Evolutionary conservation across 2,113 vertebrate genomes (phyloP), one percentile per base, ranked within the genome.

Genomic region (Falcunculus frontatus): DNA sequence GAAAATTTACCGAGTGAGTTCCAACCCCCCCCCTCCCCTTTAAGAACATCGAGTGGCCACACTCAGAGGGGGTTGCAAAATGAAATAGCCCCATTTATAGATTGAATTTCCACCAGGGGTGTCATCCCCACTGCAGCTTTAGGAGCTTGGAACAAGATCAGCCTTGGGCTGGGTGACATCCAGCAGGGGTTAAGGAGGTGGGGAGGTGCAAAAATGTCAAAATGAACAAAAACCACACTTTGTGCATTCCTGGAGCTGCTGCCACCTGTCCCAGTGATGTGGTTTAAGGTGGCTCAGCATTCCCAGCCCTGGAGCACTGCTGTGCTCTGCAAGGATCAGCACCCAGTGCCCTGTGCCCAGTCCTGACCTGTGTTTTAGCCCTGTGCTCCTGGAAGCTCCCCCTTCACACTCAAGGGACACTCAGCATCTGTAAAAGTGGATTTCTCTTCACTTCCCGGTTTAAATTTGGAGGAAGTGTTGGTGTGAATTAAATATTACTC

Each of bases 1-100:
- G 76, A 91, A 96, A 94, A 82, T 94, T 80, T 57, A 77, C 39
- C 88, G 57, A 59, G 90, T 82, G 64, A 91, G 52, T 86, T 90
- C 41, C 37, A 7, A 11, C 9, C 5, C 4, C 18, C 4, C 11
- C 22, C 3, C 7, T 9, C 11, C 18, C 18, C 7, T 59, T 81
- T 79, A 72, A 44, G 55, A 59, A 53, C 47, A 13, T 29, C 3
- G 22, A 21, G 32, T 26, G 16, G 25, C 90, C 89, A 25, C 33
- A 16, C 90, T 88, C 77, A 41, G 85, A 83, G 78, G 10, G 18
- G 49, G 52, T 46, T 92, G 74, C 93, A 65, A 39, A 81, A 22
- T 14, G 9, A 53, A 83, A 47, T 17, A 52, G 46, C 9, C 6
- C 18, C 64, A 0, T 35, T 81, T 52, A 1, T 16, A 41, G 30